Percentiles rank a stretch among this genome's conserved stretches.
phyloP scores from a whole-genome alignment of 1,140 invertebrate species.

The Patella vulgata region DNA sequence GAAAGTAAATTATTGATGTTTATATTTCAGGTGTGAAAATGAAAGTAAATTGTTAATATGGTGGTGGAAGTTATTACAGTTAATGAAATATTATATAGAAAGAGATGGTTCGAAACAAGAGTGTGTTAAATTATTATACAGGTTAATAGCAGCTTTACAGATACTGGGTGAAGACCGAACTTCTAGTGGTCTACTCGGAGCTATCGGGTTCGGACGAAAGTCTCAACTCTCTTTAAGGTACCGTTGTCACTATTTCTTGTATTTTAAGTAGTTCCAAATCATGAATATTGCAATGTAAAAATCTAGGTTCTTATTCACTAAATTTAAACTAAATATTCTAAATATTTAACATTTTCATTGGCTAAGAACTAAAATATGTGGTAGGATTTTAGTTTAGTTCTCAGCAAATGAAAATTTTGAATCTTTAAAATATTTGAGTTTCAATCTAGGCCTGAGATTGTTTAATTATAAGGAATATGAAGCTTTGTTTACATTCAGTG shows the following conservation, averaged over 20 bases:
- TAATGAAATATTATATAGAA: constrained; percentile 69
- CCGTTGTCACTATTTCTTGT: too few relatives aligned
- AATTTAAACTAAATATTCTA: too few relatives aligned
- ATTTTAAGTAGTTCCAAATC: too few relatives aligned
- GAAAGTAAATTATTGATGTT: constrained; percentile 10
- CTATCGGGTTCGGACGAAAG: constrained; percentile 74
- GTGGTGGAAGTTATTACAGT: constrained; percentile 71
- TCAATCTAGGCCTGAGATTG: too few relatives aligned
- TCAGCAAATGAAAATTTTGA: too few relatives aligned
- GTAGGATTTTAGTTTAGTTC: too few relatives aligned
- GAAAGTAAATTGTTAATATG: constrained; percentile 74
- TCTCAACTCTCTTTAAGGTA: constrained; percentile 72
- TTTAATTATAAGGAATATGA: too few relatives aligned
- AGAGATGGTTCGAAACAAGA: constrained; percentile 58
- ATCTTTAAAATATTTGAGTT: too few relatives aligned
- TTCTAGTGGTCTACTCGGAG: constrained; percentile 73
- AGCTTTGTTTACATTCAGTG: too few relatives aligned
- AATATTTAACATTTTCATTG: too few relatives aligned
- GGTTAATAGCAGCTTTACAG: constrained; percentile 68
- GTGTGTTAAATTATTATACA: constrained; percentile 67
- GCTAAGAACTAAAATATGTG: too few relatives aligned
- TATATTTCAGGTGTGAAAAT: constrained; percentile 68
- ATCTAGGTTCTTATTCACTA: neutral
- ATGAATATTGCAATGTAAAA: too few relatives aligned
- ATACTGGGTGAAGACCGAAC: constrained; percentile 72